phyloP scores from a whole-genome alignment of 2,113 vertebrate genomes.

The Pseudorectes ferrugineus region DNA sequence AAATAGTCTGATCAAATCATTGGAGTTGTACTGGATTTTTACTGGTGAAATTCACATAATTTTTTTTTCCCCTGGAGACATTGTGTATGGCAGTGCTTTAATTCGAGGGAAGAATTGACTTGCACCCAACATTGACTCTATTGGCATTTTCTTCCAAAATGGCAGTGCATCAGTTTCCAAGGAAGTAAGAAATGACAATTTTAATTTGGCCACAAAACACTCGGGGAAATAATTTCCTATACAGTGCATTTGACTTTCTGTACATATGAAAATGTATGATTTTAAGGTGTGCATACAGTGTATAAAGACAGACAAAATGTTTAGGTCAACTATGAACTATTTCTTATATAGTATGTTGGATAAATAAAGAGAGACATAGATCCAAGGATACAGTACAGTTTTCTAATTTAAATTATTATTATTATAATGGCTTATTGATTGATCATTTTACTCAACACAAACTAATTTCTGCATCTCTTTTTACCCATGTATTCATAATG shows the following conservation, averaged over 20 bases:
- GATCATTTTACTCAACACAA: not conserved
- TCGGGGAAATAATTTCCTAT: not conserved
- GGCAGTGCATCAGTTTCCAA: not conserved
- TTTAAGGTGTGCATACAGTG: not conserved
- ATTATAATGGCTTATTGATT: not conserved
- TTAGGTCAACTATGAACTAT: not conserved
- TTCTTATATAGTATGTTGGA: not conserved
- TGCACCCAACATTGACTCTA: not conserved
- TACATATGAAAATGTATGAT: not conserved
- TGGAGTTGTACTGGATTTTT: not conserved
- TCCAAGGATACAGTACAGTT: not conserved
- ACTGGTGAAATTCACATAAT: not conserved
- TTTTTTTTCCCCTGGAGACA: not conserved
- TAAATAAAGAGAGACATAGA: not conserved
- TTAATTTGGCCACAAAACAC: not conserved
- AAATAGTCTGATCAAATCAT: not conserved
- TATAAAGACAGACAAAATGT: not conserved
- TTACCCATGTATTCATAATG: slow-evolving; percentile 6
- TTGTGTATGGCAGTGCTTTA: not conserved
- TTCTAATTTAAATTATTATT: slow-evolving; percentile 38
- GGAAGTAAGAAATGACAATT: not conserved
- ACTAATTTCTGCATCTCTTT: slow-evolving; percentile 11
- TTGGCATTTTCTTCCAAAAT: not conserved
- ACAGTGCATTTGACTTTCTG: not conserved
- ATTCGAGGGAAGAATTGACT: not conserved